These are phyloP conservation scores for Corynorhinus townsendii DNA, from an alignment of 2,113 vertebrate species.

Conservation along the genomic window DNA sequence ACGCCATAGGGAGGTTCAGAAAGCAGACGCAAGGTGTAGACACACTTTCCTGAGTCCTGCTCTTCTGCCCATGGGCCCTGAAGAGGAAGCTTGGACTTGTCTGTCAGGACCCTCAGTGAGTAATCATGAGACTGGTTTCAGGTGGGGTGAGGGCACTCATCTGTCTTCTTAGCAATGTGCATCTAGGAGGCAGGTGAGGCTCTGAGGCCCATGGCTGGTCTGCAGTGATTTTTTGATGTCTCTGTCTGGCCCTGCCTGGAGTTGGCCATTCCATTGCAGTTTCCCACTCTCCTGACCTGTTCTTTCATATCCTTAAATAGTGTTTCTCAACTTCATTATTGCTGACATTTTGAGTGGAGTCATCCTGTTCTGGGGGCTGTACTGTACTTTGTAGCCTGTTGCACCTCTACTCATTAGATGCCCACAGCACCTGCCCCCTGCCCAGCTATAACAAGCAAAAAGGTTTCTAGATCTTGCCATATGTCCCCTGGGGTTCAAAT, in stretches of 20 bases:
- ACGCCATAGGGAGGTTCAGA: background rate
- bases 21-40: background rate
- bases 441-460: background rate
- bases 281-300: background rate
- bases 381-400: background rate
- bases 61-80: background rate
- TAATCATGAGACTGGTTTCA: background rate
- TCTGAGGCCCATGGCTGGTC: background rate
- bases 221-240: background rate
- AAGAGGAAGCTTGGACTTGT: background rate
- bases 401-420: background rate
- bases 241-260: background rate
- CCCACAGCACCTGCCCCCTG: background rate
- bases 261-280: too few relatives aligned
- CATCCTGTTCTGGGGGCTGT: background rate
- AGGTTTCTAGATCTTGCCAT: background rate
- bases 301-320: background rate
- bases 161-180: background rate
- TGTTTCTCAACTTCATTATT: background rate
- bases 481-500: background rate
- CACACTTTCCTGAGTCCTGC: background rate
- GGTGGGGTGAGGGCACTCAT: background rate
- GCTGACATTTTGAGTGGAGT: background rate
- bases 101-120: background rate
- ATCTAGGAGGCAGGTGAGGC: background rate